These are phyloP conservation scores for Rhynchomys soricoides DNA, from an alignment of 2,113 vertebrate species.

Conservation along the genomic window DNA sequence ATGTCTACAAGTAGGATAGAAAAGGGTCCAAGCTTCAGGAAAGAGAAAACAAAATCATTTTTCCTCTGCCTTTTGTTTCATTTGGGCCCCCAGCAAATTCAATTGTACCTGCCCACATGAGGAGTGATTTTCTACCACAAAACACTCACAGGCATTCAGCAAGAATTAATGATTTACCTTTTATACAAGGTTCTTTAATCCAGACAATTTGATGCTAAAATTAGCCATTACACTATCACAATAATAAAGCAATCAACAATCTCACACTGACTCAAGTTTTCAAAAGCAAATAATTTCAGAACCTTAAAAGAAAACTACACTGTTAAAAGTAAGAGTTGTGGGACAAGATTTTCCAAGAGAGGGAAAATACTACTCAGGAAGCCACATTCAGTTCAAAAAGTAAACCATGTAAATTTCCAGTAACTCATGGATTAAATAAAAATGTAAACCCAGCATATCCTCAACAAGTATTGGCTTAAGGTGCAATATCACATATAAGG, in stretches of 20 bases:
- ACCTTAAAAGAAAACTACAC: background rate
- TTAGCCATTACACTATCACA: background rate
- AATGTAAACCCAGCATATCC: background rate
- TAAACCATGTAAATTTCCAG: background rate
- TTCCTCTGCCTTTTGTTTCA: background rate
- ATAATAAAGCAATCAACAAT: background rate
- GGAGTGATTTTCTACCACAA: too few species aligned
- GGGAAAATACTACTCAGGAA: background rate
- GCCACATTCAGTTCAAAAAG: background rate
- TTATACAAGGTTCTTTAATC: background rate
- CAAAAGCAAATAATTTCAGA: background rate
- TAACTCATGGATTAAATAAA: background rate
- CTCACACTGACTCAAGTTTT: background rate
- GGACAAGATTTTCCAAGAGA: background rate
- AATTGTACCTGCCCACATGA: background rate
- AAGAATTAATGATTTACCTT: background rate
- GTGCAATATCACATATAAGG: background rate
- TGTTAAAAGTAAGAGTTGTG: background rate
- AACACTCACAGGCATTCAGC: background rate
- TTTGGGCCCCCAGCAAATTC: background rate
- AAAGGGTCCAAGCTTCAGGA: background rate
- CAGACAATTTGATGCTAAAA: background rate
- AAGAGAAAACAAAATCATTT: background rate
- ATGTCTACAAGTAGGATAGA: background rate
- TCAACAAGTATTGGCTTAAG: background rate